These are phyloP conservation scores for Drosophila lacertosa DNA, from an alignment of 1,140 invertebrate genomes.

Conservation along the genomic window DNA sequence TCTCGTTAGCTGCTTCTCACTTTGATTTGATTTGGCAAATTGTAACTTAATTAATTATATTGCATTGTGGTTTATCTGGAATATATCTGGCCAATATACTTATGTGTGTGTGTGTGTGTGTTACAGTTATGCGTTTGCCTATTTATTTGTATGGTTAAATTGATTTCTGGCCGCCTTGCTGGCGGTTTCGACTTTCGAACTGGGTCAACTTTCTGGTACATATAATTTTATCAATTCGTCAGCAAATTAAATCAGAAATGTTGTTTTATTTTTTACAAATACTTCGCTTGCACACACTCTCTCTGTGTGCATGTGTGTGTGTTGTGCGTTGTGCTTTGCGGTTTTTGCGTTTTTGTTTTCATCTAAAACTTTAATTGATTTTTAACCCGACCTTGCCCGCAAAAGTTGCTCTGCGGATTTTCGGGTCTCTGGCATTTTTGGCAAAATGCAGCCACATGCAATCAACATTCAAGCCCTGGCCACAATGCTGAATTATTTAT, in stretches of 20 bases:
- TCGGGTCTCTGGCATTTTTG: constrained; percentile 17
- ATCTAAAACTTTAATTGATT: constrained; percentile 71
- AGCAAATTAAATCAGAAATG: constrained; percentile 64
- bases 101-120: constrained; percentile 18
- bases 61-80: constrained; percentile 58
- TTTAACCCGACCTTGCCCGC: constrained; percentile 58
- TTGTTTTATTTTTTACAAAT: constrained; percentile 44
- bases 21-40: constrained; percentile 54
- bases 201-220: constrained; percentile 42
- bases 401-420: constrained; percentile 18
- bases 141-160: constrained; percentile 58
- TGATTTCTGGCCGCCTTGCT: constrained; percentile 63
- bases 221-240: constrained; percentile 50
- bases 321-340: constrained; percentile 45
- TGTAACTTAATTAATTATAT: constrained; percentile 68
- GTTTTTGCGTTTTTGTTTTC: constrained; percentile 49
- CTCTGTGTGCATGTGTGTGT: constrained; percentile 24
- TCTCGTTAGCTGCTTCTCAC: neutral
- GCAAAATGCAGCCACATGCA: constrained; percentile 43
- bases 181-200: constrained; percentile 28
- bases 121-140: constrained; percentile 23
- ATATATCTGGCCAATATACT: constrained; percentile 38
- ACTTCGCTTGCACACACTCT: constrained; percentile 8
- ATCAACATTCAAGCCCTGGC: constrained; percentile 39
- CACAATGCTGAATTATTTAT: constrained; percentile 62